These are phyloP conservation scores for Cephus nigrinus DNA, from an alignment of 2,888 invertebrate genomes.

Conservation along the genomic window DNA sequence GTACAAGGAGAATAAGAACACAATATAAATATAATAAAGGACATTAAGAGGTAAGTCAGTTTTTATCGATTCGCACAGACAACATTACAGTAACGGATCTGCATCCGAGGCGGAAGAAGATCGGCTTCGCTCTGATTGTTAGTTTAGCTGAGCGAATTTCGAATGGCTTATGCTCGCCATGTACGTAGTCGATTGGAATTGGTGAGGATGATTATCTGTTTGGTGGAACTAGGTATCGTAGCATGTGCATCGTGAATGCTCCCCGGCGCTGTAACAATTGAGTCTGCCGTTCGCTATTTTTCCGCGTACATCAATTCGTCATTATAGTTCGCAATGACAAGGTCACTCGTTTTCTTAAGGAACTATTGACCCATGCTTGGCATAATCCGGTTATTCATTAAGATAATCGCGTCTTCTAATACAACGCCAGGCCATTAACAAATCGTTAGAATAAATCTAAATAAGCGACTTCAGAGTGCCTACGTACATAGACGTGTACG, in stretches of 20 bases:
- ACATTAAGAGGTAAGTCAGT: neutral
- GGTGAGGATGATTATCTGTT: neutral
- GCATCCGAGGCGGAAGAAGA: neutral
- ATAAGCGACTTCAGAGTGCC: neutral
- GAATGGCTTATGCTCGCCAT: neutral
- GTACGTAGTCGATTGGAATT: neutral
- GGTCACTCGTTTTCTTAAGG: neutral
- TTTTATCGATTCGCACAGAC: neutral
- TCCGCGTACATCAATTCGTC: neutral
- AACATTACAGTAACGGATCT: neutral
- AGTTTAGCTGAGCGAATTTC: neutral
- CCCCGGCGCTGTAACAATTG: neutral
- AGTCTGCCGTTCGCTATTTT: neutral
- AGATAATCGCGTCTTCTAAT: neutral
- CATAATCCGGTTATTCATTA: neutral
- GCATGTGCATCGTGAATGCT: neutral
- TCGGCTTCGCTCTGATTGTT: neutral
- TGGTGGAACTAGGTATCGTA: neutral
- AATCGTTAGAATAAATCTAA: neutral
- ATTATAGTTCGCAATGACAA: neutral
- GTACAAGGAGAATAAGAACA: neutral
- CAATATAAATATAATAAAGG: neutral
- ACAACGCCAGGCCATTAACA: neutral
- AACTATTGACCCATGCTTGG: neutral
- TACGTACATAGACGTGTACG: neutral